phyloP scores from a whole-genome alignment of 2,797 vertebrate species.

The Paedocypris micromegethes region DNA sequence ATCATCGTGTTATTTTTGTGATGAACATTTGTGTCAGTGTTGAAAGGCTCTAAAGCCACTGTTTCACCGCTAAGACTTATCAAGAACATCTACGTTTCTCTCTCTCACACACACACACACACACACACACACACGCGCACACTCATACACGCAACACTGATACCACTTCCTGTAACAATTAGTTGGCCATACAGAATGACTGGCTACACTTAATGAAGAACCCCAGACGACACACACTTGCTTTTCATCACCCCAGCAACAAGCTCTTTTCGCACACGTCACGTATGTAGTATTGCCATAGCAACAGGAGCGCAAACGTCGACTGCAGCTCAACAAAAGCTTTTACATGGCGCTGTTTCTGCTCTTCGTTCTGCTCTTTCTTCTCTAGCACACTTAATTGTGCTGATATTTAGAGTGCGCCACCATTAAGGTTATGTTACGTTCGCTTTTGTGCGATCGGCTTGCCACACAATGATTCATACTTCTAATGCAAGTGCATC shows the following conservation, averaged over 20 bases:
- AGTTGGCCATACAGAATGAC: too few relatives aligned
- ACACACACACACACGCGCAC: too few relatives aligned
- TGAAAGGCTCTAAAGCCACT: too few relatives aligned
- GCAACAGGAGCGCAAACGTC: constrained; percentile 39
- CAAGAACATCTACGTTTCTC: too few relatives aligned
- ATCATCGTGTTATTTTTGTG: too few relatives aligned
- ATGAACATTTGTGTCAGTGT: too few relatives aligned
- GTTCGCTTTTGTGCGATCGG: constrained; percentile 16
- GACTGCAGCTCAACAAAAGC: constrained; percentile 39
- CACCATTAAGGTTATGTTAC: constrained; percentile 28
- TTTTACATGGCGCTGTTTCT: constrained; percentile 21
- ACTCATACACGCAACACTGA: too few relatives aligned
- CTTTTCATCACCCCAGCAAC: constrained; percentile 47
- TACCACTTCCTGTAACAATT: too few relatives aligned
- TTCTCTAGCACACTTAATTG: neutral
- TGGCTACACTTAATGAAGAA: neutral
- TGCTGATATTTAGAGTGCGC: constrained; percentile 12
- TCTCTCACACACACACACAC: too few relatives aligned
- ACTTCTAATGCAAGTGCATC: constrained; percentile 17
- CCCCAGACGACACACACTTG: constrained; percentile 23
- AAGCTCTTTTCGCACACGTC: constrained; percentile 42
- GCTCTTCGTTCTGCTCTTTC: neutral
- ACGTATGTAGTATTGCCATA: constrained; percentile 44
- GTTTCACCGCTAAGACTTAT: too few relatives aligned
- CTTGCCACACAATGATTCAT: constrained; percentile 22